Conservation (phyloP, 1,140 invertebrate species). For the Harlomillsia oculata region DNA sequence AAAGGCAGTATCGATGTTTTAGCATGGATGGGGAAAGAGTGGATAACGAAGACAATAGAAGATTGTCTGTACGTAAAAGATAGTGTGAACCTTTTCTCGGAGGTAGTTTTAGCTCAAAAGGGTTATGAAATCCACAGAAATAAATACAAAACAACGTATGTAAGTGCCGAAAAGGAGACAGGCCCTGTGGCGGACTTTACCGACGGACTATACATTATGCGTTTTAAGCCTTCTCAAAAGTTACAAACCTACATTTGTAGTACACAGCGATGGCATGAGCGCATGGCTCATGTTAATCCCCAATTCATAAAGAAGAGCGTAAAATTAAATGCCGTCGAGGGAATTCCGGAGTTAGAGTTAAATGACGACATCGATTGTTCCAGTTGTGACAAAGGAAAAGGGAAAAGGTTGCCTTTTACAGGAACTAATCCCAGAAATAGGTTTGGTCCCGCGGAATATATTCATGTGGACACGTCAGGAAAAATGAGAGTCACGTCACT, state of each 20-base stretch:
- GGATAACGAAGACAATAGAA: not conserved
- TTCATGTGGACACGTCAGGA: constrained; percentile 1
- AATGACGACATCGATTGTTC: not conserved
- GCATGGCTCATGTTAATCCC: not conserved
- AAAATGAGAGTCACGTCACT: not conserved
- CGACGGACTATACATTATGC: not conserved
- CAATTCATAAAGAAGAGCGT: not conserved
- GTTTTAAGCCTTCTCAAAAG: not conserved
- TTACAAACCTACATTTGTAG: not conserved
- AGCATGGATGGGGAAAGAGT: not conserved
- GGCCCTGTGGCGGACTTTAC: not conserved
- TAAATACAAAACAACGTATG: not conserved
- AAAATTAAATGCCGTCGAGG: not conserved
- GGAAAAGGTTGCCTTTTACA: not conserved
- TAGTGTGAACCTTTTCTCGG: constrained; percentile 14
- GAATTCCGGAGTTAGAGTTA: not conserved
- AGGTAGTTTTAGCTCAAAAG: not conserved
- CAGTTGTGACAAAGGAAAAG: not conserved
- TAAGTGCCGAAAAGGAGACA: not conserved
- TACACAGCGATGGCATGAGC: not conserved
- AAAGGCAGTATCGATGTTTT: not conserved
- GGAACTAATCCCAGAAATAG: not conserved
- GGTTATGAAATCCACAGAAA: not conserved
- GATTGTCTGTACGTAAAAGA: constrained; percentile 11
- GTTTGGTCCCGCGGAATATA: not conserved